These are phyloP conservation scores for Myotis vivesi DNA, from an alignment of 2,797 vertebrate genomes.

Conservation along the genomic window DNA sequence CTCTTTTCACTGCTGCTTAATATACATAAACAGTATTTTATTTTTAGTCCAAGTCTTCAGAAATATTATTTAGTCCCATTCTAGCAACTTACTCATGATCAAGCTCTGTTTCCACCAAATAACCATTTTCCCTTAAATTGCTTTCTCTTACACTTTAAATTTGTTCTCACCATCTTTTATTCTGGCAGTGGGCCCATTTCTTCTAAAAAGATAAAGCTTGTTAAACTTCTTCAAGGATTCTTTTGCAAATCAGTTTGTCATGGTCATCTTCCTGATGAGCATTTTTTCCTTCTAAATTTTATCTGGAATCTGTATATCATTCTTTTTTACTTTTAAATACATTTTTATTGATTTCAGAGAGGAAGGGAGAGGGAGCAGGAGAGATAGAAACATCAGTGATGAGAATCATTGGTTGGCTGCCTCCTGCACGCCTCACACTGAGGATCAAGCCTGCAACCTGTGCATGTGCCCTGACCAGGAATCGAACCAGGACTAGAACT, in stretches of 20 bases:
- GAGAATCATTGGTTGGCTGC: too few species aligned
- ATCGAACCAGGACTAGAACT: too few species aligned
- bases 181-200: neutral
- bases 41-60: slow-evolving; percentile 16
- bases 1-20: neutral
- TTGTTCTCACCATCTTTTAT: slow-evolving; percentile 11
- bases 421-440: too few species aligned
- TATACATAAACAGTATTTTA: neutral
- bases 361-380: too few species aligned
- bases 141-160: neutral
- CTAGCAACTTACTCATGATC: neutral
- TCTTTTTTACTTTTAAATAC: neutral
- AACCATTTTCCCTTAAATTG: slow-evolving; percentile 24
- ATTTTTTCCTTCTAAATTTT: slow-evolving; percentile 40
- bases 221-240: slow-evolving; percentile 7
- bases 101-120: neutral
- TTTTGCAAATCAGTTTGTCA: neutral
- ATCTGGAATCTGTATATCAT: neutral
- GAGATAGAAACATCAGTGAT: too few species aligned
- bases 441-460: too few species aligned
- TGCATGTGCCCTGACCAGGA: too few species aligned
- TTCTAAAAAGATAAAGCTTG: slow-evolving; percentile 41
- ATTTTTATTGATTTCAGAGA: too few species aligned
- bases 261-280: neutral
- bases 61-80: slow-evolving; percentile 14